Percentiles rank a stretch among this genome's conserved stretches.
Conservation (phyloP, 2,797 vertebrate species). For the Gymnopithys bicolor region DNA sequence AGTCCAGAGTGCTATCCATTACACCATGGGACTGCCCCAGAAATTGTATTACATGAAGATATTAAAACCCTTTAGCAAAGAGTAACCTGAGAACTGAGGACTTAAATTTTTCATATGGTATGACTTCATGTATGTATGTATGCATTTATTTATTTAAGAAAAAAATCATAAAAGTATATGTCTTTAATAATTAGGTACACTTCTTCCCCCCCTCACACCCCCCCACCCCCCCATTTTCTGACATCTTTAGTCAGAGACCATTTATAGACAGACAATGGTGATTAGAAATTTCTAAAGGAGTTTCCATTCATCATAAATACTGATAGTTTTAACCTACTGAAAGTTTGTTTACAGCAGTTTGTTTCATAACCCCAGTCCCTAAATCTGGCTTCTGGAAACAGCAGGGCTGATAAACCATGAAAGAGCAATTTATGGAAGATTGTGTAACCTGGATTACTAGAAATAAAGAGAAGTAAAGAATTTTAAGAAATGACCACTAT, state of each 20-base stretch:
- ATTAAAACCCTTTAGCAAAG: not conserved
- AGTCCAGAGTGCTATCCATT: too few species aligned
- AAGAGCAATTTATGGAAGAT: conserved; percentile 63
- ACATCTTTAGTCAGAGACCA: conserved; percentile 46
- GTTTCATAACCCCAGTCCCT: conserved; percentile 48
- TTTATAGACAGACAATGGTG: conserved; percentile 33
- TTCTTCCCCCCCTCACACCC: not conserved
- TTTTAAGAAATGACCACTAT: conserved; percentile 71
- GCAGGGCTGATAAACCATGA: conserved; percentile 56
- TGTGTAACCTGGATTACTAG: conserved; percentile 32
- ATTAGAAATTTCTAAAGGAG: conserved; percentile 63
- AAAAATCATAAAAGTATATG: not conserved
- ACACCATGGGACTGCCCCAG: too few species aligned
- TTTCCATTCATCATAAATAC: conserved; percentile 61
- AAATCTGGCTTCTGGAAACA: conserved; percentile 67
- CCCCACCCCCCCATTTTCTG: not conserved
- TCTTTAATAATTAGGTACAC: not conserved
- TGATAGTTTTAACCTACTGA: conserved; percentile 42
- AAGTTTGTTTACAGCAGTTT: conserved; percentile 62
- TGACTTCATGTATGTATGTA: not conserved
- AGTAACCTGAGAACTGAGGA: not conserved
- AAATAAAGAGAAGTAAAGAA: conserved; percentile 66
- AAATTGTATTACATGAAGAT: not conserved
- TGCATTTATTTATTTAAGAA: not conserved
- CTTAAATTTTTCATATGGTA: not conserved